A percentile compares a stretch with the other conserved stretches of the same genome.
These are phyloP conservation scores for Nematolebias whitei DNA, from an alignment of 2,113 vertebrate genomes.

Conservation along the genomic window DNA sequence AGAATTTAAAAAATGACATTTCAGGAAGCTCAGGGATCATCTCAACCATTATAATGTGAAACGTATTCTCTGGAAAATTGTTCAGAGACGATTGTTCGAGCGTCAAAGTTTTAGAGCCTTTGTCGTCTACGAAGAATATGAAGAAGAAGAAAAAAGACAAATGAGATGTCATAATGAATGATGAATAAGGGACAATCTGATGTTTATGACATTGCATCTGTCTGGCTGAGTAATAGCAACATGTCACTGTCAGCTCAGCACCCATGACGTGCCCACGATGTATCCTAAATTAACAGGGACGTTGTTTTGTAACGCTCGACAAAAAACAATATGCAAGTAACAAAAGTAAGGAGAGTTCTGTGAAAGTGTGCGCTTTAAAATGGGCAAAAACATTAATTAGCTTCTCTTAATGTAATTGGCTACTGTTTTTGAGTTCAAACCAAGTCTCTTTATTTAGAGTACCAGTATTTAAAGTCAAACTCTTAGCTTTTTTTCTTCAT, in stretches of 20 bases:
- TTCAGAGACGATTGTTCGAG: slow-evolving; percentile 15
- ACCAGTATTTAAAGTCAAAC: no score
- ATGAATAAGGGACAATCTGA: slow-evolving; percentile 34
- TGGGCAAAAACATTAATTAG: no score
- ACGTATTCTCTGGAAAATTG: background rate
- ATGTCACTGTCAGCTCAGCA: slow-evolving; percentile 18
- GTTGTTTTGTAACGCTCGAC: background rate
- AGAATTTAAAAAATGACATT: background rate
- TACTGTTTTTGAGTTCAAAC: no score
- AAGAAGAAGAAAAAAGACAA: slow-evolving; percentile 1
- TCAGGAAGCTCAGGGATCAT: background rate
- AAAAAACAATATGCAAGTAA: background rate
- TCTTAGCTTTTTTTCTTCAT: no score
- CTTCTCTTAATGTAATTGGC: no score
- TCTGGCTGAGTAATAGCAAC: slow-evolving; percentile 26
- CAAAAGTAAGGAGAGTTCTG: background rate
- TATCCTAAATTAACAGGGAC: slow-evolving; percentile 6
- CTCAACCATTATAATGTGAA: slow-evolving; percentile 4
- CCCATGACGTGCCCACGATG: slow-evolving; percentile 4
- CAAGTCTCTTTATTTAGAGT: no score
- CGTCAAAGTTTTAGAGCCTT: slow-evolving; percentile 15
- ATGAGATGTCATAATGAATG: slow-evolving; percentile 29
- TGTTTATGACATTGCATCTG: slow-evolving; percentile 30
- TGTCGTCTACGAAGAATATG: slow-evolving; percentile 13
- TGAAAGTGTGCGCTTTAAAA: background rate